Evolutionary conservation across 2,888 invertebrate species (phyloP).

Genomic region (Conchocele bisecta): DNA sequence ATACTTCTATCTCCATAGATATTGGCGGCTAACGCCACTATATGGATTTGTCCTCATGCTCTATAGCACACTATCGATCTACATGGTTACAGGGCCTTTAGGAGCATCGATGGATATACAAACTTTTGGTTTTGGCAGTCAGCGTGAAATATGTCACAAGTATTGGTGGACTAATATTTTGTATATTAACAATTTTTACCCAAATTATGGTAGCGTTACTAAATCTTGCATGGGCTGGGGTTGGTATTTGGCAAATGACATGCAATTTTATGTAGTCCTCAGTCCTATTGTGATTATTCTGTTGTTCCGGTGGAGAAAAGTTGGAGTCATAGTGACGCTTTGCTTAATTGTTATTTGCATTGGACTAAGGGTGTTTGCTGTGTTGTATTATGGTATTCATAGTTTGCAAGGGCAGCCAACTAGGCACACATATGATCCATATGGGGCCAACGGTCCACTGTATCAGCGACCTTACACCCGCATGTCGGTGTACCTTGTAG

Average conservation of each 20-base stretch:
- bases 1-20: slow-evolving; percentile 49
- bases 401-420: slow-evolving; percentile 15
- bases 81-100: slow-evolving; percentile 44
- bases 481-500: slow-evolving; percentile 82
- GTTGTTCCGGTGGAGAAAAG: background rate
- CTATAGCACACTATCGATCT: slow-evolving; percentile 38
- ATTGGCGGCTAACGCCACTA: slow-evolving; percentile 62
- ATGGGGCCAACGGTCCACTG: slow-evolving; percentile 40
- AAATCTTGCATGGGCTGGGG: slow-evolving; percentile 64
- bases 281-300: slow-evolving; percentile 57
- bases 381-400: slow-evolving; percentile 44
- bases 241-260: slow-evolving; percentile 77
- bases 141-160: slow-evolving; percentile 56
- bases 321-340: background rate
- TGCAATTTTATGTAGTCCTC: slow-evolving; percentile 72
- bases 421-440: slow-evolving; percentile 50
- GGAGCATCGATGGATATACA: background rate
- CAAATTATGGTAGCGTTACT: slow-evolving; percentile 50
- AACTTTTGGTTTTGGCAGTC: background rate
- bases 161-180: slow-evolving; percentile 78
- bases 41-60: slow-evolving; percentile 57
- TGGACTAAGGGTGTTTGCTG: slow-evolving; percentile 20
- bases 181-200: slow-evolving; percentile 76
- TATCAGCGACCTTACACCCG: slow-evolving; percentile 83
- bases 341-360: slow-evolving; percentile 40